These are phyloP conservation scores for Corythucha ciliata DNA, from an alignment of 2,888 invertebrate genomes.

Conservation along the genomic window DNA sequence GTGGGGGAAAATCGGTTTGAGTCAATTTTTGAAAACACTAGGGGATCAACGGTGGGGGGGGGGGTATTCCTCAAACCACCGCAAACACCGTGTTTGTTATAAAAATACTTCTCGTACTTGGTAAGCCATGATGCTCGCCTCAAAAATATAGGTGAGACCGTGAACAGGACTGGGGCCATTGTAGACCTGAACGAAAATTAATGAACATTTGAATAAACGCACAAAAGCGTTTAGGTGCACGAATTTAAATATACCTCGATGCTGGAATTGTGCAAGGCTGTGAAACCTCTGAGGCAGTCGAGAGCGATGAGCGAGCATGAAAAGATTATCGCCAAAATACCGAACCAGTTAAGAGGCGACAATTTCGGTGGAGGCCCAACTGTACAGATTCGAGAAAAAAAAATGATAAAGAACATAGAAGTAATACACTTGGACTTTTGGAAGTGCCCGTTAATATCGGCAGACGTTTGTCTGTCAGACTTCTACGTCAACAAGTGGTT, in stretches of 20 bases:
- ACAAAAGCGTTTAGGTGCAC: neutral
- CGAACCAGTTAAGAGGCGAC: constrained; percentile 34
- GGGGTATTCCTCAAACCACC: neutral
- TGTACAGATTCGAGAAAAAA: no score
- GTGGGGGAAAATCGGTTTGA: neutral
- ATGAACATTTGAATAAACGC: neutral
- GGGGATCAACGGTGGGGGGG: neutral
- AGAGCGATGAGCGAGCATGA: constrained; percentile 25
- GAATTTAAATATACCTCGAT: constrained; percentile 27
- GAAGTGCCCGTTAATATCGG: no score
- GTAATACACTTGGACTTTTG: no score
- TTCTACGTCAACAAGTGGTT: no score
- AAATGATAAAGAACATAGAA: no score
- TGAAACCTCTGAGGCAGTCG: constrained; percentile 30
- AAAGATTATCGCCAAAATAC: constrained; percentile 28
- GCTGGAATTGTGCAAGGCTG: constrained; percentile 30
- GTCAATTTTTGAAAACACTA: neutral
- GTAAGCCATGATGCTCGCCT: constrained; percentile 32
- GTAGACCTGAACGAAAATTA: constrained; percentile 31
- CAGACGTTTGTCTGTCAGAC: no score
- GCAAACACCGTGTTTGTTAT: no score
- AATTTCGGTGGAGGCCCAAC: constrained; percentile 37
- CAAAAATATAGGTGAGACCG: constrained; percentile 33
- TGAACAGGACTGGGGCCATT: constrained; percentile 35
- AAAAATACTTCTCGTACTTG: constrained; percentile 30